Percentiles rank a stretch among this genome's conserved stretches.
Conservation (phyloP, 2,888 invertebrate species). For the Cataglyphis rosenhaueri region DNA sequence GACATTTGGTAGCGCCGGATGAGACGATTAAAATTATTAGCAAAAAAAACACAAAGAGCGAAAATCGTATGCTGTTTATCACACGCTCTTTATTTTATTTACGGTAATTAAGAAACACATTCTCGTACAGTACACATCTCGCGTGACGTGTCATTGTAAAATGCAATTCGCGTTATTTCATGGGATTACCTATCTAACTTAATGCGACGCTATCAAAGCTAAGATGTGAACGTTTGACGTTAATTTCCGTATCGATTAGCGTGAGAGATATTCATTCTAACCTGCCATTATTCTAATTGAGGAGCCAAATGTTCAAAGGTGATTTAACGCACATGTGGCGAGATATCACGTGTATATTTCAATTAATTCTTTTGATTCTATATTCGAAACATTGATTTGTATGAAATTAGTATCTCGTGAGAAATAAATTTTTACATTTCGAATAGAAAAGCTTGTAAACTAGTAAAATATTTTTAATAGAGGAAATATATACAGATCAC, state of each 20-base stretch:
- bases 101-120: not conserved
- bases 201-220: slow-evolving; percentile 39
- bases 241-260: slow-evolving; percentile 36
- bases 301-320: slow-evolving; percentile 14
- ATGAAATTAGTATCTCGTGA: not conserved
- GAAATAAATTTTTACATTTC: not conserved
- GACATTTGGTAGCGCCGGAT: not conserved
- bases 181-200: slow-evolving; percentile 32
- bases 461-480: not conserved
- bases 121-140: not conserved
- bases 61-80: not conserved
- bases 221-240: slow-evolving; percentile 33
- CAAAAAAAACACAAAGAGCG: slow-evolving; percentile 20
- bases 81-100: not conserved
- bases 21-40: slow-evolving; percentile 25
- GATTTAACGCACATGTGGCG: not conserved
- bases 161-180: slow-evolving; percentile 21
- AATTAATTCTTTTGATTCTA: not conserved
- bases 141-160: slow-evolving; percentile 29
- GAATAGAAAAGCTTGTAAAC: not conserved
- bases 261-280: slow-evolving; percentile 19
- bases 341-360: slow-evolving; percentile 16
- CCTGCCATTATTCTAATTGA: slow-evolving; percentile 33
- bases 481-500: not conserved
- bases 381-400: not conserved